A percentile compares a stretch with the other conserved stretches of the same genome.
Conservation (phyloP, 2,113 vertebrate species). For the Ginglymostoma cirratum region DNA sequence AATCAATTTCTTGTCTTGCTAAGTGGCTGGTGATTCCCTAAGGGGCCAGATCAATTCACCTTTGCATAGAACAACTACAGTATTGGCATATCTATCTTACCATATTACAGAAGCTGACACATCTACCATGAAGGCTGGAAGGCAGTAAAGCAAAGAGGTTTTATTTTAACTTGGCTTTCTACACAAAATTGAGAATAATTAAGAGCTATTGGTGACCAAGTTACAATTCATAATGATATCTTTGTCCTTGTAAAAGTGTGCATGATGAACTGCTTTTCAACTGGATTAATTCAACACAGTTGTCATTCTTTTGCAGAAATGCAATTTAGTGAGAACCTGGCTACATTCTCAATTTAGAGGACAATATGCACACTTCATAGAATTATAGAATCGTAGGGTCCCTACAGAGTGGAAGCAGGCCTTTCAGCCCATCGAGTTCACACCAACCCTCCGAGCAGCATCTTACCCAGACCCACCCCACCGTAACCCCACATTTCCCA, state of each 20-base stretch:
- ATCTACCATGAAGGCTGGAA: background rate
- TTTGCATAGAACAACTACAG: background rate
- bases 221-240: background rate
- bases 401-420: too few relatives aligned
- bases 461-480: too few relatives aligned
- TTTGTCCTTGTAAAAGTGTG: conserved; percentile 16
- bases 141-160: conserved; percentile 14
- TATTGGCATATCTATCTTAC: conserved; percentile 26
- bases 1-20: conserved; percentile 14
- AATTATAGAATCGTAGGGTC: too few relatives aligned
- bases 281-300: background rate
- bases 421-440: too few relatives aligned
- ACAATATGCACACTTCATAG: background rate
- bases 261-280: background rate
- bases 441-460: too few relatives aligned
- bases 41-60: conserved; percentile 1
- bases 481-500: too few relatives aligned
- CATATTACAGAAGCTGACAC: background rate
- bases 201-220: background rate
- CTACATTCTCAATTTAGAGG: background rate
- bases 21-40: background rate
- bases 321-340: background rate
- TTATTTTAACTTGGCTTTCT: background rate
- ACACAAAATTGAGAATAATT: background rate
- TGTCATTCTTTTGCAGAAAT: background rate